Evolutionary conservation across 2,888 invertebrate genomes (phyloP).

Genomic region (Cenopis cana): DNA sequence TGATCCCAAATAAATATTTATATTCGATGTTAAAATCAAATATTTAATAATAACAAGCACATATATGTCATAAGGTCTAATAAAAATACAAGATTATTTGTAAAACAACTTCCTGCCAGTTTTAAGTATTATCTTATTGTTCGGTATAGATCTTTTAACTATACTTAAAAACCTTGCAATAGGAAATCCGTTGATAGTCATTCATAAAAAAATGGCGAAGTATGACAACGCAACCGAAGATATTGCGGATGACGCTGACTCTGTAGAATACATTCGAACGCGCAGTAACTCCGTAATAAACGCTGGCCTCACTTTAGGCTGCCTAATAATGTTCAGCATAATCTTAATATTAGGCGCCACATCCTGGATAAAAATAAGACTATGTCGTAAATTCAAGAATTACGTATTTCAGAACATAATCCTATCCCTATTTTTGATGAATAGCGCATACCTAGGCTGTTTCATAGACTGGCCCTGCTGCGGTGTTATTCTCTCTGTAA

Average conservation of each 20-base stretch:
- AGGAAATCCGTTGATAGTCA: too few species aligned
- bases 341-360: background rate
- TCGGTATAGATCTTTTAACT: too few species aligned
- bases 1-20: too few species aligned
- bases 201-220: too few species aligned
- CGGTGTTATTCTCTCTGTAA: background rate
- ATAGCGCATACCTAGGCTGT: background rate
- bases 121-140: too few species aligned
- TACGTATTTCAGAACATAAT: conserved; percentile 20
- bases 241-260: background rate
- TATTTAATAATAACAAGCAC: too few species aligned
- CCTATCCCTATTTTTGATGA: background rate
- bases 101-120: too few species aligned
- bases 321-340: background rate
- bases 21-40: too few species aligned
- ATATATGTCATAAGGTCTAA: too few species aligned
- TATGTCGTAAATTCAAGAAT: conserved; percentile 26
- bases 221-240: background rate
- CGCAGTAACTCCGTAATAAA: background rate
- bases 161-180: too few species aligned
- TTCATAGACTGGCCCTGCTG: background rate
- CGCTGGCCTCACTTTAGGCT: background rate
- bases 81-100: too few species aligned
- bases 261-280: background rate
- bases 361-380: conserved; percentile 23